Percentiles rank a stretch among this genome's conserved stretches.
Evolutionary conservation across 2,888 invertebrate species (phyloP).

Genomic region (Amiota mariae): DNA sequence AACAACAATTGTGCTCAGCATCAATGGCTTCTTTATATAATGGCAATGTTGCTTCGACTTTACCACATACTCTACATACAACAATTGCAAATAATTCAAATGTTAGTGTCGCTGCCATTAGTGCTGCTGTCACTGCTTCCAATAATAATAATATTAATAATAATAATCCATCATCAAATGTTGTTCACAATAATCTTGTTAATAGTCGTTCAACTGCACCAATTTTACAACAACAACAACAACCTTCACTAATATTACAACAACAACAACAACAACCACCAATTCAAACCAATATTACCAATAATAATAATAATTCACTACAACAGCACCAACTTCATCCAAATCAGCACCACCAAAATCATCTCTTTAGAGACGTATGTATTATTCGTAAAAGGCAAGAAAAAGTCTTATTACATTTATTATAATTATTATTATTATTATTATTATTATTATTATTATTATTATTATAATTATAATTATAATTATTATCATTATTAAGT

Average conservation of each 20-base stretch:
- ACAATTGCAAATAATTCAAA: neutral
- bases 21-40: constrained; percentile 22
- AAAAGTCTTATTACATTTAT: constrained; percentile 1
- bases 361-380: constrained; percentile 75
- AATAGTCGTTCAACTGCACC: constrained; percentile 40
- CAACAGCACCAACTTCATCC: constrained; percentile 73
- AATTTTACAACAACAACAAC: constrained; percentile 45
- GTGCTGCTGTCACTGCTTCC: constrained; percentile 41
- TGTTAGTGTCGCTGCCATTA: constrained; percentile 13
- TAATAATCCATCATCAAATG: constrained; percentile 46
- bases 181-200: constrained; percentile 27
- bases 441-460: neutral
- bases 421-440: too few species aligned
- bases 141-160: constrained; percentile 45
- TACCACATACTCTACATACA: too few species aligned
- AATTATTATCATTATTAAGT: neutral
- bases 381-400: constrained; percentile 50
- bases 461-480: too few species aligned
- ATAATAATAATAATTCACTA: constrained; percentile 70
- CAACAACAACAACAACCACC: constrained; percentile 55
- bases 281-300: constrained; percentile 66
- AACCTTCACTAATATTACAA: constrained; percentile 40
- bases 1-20: constrained; percentile 33
- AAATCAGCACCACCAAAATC: constrained; percentile 74
- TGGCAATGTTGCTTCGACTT: too few species aligned